These are phyloP conservation scores for Anarhynchus alexandrinus DNA, from an alignment of 2,113 vertebrate species.

Conservation along the genomic window DNA sequence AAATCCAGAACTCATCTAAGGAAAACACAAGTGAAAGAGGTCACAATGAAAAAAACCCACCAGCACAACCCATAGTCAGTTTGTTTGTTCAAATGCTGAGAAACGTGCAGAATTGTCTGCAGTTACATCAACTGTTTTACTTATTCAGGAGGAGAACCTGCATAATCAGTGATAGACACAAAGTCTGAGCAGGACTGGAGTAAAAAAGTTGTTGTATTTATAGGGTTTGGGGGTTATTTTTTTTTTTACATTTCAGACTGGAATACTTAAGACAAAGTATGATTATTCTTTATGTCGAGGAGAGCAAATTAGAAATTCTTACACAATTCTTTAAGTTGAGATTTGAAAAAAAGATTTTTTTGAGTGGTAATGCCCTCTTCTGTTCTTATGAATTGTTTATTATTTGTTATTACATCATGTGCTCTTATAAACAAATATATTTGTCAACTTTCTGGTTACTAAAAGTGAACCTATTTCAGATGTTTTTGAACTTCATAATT, in stretches of 20 bases:
- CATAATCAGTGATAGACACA: neutral
- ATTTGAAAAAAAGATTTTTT: neutral
- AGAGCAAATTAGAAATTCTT: neutral
- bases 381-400: neutral
- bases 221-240: neutral
- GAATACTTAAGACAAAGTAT: neutral
- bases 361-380: neutral
- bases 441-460: neutral
- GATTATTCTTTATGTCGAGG: neutral
- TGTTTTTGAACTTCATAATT: neutral
- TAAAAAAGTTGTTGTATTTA: neutral
- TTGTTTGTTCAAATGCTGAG: neutral
- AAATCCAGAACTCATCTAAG: neutral
- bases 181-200: neutral
- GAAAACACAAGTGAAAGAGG: neutral
- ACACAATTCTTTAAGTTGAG: neutral
- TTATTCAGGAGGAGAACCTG: neutral
- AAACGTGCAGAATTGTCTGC: neutral
- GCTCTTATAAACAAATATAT: neutral
- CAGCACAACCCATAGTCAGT: neutral
- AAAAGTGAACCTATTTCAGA: neutral
- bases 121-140: neutral
- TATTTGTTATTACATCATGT: neutral
- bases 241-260: neutral
- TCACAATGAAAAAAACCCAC: neutral